Evolutionary conservation across 2,888 invertebrate genomes (phyloP).

Genomic region (Heliconius aoede): DNA sequence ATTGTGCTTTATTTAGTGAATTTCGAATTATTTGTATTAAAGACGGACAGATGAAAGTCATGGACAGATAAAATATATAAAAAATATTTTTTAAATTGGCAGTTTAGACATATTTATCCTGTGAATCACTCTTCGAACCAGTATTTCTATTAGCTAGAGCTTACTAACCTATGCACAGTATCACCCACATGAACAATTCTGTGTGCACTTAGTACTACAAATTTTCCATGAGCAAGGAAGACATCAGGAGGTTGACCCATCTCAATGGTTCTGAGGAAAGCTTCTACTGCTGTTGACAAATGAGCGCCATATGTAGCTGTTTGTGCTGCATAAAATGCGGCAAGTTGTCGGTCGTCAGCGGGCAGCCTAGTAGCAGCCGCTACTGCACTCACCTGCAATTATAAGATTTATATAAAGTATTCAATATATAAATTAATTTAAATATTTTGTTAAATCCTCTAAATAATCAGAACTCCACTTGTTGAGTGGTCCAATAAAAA

Average conservation of each 20-base stretch:
- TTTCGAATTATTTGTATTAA: not conserved
- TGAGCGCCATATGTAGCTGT: constrained; percentile 92
- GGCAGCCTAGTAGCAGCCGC: constrained; percentile 84
- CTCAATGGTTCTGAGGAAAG: constrained; percentile 95
- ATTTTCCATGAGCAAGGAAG: constrained; percentile 96
- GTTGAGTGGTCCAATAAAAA: not conserved
- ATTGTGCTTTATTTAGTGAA: not conserved
- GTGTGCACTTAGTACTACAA: constrained; percentile 96
- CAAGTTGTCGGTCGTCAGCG: constrained; percentile 91
- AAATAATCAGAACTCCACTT: not conserved
- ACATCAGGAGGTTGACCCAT: constrained; percentile 96
- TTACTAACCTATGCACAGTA: constrained; percentile 87
- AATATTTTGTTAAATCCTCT: not conserved
- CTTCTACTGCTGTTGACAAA: constrained; percentile 94
- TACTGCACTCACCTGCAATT: constrained; percentile 75
- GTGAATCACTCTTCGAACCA: not conserved
- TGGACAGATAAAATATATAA: not conserved
- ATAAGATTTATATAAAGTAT: not conserved
- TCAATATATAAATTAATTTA: not conserved
- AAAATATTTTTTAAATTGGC: too few relatives aligned
- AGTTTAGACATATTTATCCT: not conserved
- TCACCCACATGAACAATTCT: constrained; percentile 97
- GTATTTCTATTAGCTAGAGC: not conserved
- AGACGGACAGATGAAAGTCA: too few relatives aligned
- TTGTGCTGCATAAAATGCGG: constrained; percentile 94